A percentile compares a stretch with the other conserved stretches of the same genome.
Conservation (phyloP, 2,888 invertebrate genomes). For the Odontothrips loti region DNA sequence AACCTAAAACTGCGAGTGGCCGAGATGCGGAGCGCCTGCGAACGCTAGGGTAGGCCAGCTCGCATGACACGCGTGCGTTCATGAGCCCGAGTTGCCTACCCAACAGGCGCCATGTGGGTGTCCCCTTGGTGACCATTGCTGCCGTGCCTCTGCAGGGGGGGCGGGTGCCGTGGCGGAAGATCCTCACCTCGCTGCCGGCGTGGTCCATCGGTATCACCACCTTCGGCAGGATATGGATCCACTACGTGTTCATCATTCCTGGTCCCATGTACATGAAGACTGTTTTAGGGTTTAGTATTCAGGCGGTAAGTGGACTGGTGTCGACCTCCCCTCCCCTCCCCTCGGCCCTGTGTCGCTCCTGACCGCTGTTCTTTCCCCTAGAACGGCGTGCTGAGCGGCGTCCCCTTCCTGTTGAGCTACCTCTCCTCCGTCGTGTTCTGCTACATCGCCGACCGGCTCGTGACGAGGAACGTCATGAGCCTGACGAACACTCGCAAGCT, state of each 20-base stretch:
- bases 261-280: conserved; percentile 69
- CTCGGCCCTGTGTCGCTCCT: background rate
- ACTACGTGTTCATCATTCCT: conserved; percentile 66
- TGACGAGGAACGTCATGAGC: conserved; percentile 55
- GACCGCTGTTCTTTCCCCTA: conserved; percentile 41
- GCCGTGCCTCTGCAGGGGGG: conserved; percentile 44
- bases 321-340: background rate
- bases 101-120: no score
- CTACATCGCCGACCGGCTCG: conserved; percentile 61
- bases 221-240: conserved; percentile 70
- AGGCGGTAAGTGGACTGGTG: conserved; percentile 50
- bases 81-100: no score
- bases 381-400: conserved; percentile 64
- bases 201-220: conserved; percentile 70
- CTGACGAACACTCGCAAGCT: conserved; percentile 63
- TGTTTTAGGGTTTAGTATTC: conserved; percentile 62
- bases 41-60: no score
- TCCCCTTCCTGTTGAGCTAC: conserved; percentile 66
- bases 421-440: conserved; percentile 66
- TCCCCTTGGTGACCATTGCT: no score
- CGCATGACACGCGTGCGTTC: no score
- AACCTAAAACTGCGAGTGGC: no score
- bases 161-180: conserved; percentile 61
- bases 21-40: no score
- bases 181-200: conserved; percentile 60